Conservation (phyloP, 2,888 invertebrate species). For the Lumbricus terrestris region DNA sequence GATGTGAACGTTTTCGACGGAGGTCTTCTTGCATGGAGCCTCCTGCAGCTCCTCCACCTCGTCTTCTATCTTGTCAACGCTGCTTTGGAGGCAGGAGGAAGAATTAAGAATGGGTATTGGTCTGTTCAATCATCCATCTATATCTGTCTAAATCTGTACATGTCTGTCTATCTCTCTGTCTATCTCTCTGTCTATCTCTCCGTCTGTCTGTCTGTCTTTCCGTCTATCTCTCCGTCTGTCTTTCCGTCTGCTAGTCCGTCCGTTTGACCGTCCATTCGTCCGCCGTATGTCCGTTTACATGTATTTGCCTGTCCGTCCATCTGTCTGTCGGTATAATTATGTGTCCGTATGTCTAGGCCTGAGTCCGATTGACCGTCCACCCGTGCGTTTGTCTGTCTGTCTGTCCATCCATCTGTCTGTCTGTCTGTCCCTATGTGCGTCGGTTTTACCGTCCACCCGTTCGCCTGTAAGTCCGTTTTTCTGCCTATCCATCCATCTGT, state of each 20-base stretch:
- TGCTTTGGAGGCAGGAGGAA: not conserved
- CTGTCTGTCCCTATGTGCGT: not conserved
- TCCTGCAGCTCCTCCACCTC: too few species aligned
- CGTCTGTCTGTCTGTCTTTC: slow-evolving; percentile 20
- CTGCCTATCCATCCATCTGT: too few species aligned
- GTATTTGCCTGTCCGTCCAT: not conserved
- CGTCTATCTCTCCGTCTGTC: slow-evolving; percentile 12
- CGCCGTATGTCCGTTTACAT: too few species aligned
- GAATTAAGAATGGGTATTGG: not conserved
- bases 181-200: slow-evolving; percentile 16
- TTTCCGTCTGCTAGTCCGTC: not conserved
- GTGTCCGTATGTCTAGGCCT: not conserved
- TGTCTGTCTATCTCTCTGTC: slow-evolving; percentile 19
- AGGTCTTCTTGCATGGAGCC: not conserved
- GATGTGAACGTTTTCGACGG: not conserved
- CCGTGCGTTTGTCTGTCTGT: not conserved
- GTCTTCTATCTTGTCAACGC: too few species aligned
- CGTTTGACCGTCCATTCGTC: not conserved
- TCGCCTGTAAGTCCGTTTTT: too few species aligned
- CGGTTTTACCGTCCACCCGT: not conserved
- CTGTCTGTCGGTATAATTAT: too few species aligned
- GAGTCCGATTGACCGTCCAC: not conserved
- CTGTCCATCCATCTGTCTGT: not conserved
- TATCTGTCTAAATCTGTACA: too few species aligned
- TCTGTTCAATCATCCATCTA: not conserved